Base-by-base conservation (phyloP, 2,888 invertebrate genomes). In the Leptura quadrifasciata region DNA sequence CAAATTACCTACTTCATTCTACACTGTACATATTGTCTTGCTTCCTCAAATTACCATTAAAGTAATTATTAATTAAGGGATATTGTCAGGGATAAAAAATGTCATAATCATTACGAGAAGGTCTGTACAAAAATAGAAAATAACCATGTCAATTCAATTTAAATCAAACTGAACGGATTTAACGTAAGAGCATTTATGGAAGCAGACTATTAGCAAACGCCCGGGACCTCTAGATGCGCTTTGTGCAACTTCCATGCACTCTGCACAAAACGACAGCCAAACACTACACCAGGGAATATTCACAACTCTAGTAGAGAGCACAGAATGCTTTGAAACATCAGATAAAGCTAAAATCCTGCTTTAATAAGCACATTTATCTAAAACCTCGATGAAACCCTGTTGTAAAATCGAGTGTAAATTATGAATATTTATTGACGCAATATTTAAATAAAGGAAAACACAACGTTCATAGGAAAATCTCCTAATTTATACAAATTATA, bases 341-440 rank as follows among this genome's bases (percentile, higher is more conserved):
- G 72, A 76, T 72, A 72, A 68, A 54, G 63, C 58, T 20, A 65
- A 60, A 21, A 54, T 72, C 68, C 72, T 60, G 61, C 68, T 76
- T 57, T 58, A 73, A 69, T 76, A 76, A 73, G 76, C 68, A 76
- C 73, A 76, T 76, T 73, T 72, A 64, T 69, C 68, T 47, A 54
- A 35, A 63, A 63, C 54, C 69, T 15, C 12, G 39, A 12, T 20
- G 47, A 47, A 39, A 64, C 55, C 63, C 57, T 61, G 39, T 15
- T 10, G 52, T 60, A 24, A 58, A 35, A 47, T 47, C n/a, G 12
- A 1, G 15, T 47, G n/a, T 15, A 47, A 47, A 47, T 47, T 15
- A 15, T 47, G 9, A 8, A 24, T 24, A 5, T 24, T 31, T 31
- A 31, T 5, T 31, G 27, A 6, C 27, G n/a, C n/a, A 6, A 8